These are phyloP conservation scores for Drosophila lacertosa DNA, from an alignment of 1,140 invertebrate species.

Conservation along the genomic window DNA sequence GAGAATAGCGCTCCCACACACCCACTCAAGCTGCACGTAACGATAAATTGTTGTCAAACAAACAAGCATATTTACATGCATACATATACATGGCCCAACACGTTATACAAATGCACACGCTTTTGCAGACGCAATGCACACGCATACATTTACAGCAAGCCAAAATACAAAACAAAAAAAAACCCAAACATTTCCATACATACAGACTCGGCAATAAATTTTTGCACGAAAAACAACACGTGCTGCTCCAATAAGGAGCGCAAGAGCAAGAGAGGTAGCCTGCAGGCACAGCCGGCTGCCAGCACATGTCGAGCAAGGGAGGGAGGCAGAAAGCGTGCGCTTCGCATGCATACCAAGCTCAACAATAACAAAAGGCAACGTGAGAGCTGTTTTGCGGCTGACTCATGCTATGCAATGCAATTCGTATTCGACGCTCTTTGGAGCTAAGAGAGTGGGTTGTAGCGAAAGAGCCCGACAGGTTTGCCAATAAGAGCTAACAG, in stretches of 20 bases:
- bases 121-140: constrained; percentile 51
- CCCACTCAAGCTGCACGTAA: constrained; percentile 55
- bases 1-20: constrained; percentile 6
- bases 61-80: constrained; percentile 48
- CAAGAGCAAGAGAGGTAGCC: constrained; percentile 21
- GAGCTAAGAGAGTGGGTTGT: constrained; percentile 26
- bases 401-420: constrained; percentile 51
- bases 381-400: constrained; percentile 52
- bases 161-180: constrained; percentile 21
- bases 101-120: constrained; percentile 15
- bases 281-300: constrained; percentile 50
- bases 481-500: constrained; percentile 47
- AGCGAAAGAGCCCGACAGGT: constrained; percentile 26
- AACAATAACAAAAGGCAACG: constrained; percentile 70
- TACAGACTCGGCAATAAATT: constrained; percentile 39
- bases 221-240: constrained; percentile 77
- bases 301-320: not conserved
- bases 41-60: constrained; percentile 66
- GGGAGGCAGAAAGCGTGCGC: constrained; percentile 31
- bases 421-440: constrained; percentile 33
- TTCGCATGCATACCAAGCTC: constrained; percentile 63
- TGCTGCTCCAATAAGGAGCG: constrained; percentile 60
- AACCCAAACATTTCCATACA: constrained; percentile 21
- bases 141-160: constrained; percentile 25
- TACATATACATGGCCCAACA: constrained; percentile 24